Percentiles rank a stretch among this genome's conserved stretches.
phyloP scores from a whole-genome alignment of 1,140 invertebrate genomes.

The Dreissena polymorpha region DNA sequence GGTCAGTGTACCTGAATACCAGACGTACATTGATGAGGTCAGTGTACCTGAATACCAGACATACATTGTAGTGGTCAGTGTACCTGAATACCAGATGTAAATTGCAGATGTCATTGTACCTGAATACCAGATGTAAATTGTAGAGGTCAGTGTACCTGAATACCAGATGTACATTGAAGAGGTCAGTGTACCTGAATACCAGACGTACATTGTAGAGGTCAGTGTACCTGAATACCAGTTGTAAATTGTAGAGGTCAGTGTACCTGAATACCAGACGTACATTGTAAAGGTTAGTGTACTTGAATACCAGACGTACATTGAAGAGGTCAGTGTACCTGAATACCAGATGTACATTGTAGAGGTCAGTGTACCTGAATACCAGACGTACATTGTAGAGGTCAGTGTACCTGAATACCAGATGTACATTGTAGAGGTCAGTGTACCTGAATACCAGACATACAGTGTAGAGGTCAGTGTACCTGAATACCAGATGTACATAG shows the following conservation, averaged over 20 bases:
- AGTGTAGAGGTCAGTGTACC: too few species aligned
- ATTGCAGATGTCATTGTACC: too few species aligned
- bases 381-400: too few species aligned
- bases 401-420: conserved; percentile 59
- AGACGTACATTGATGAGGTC: too few species aligned
- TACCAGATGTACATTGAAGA: too few species aligned
- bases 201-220: conserved; percentile 66
- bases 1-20: conserved; percentile 68
- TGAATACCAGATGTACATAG: too few species aligned
- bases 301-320: too few species aligned
- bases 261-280: conserved; percentile 61
- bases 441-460: conserved; percentile 69
- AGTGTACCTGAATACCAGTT: conserved; percentile 68
- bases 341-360: conserved; percentile 66
- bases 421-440: conserved; percentile 65
- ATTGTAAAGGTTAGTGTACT: conserved; percentile 69
- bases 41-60: conserved; percentile 59
- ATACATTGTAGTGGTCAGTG: conserved; percentile 65
- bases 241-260: too few species aligned
- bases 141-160: conserved; percentile 71
- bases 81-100: conserved; percentile 69
- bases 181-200: conserved; percentile 54
- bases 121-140: conserved; percentile 63
- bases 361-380: conserved; percentile 68
- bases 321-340: conserved; percentile 45